phyloP scores from a whole-genome alignment of 2,888 invertebrate species.

The Pseudococcus longispinus region DNA sequence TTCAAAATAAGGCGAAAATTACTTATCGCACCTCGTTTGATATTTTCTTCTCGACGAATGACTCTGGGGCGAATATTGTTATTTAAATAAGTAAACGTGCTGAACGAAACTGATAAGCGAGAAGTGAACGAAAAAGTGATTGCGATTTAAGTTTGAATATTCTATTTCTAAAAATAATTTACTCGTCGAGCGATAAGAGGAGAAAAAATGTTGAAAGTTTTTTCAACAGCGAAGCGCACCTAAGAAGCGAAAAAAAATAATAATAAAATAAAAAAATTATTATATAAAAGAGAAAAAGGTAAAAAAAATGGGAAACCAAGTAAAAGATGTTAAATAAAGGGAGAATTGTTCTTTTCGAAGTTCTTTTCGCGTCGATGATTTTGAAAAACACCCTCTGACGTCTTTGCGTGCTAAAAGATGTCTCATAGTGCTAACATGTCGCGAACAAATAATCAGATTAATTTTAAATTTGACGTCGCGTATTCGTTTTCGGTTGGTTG shows the following conservation, averaged over 20 bases:
- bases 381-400: slow-evolving; percentile 54
- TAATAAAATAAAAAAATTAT: slow-evolving; percentile 35
- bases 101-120: slow-evolving; percentile 36
- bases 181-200: slow-evolving; percentile 16
- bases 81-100: slow-evolving; percentile 38
- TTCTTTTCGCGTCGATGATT: slow-evolving; percentile 55
- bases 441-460: slow-evolving; percentile 57
- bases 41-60: slow-evolving; percentile 23
- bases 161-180: slow-evolving; percentile 38
- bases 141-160: slow-evolving; percentile 22
- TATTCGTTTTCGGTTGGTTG: slow-evolving; percentile 55
- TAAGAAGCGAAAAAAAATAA: slow-evolving; percentile 12
- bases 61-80: slow-evolving; percentile 2
- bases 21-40: slow-evolving; percentile 29
- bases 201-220: slow-evolving; percentile 32
- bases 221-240: neutral
- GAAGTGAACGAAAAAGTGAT: slow-evolving; percentile 28
- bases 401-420: slow-evolving; percentile 49
- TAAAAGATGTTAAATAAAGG: slow-evolving; percentile 54
- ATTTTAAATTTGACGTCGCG: slow-evolving; percentile 57
- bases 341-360: slow-evolving; percentile 56
- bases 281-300: slow-evolving; percentile 42
- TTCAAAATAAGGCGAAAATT: neutral
- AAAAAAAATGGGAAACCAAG: slow-evolving; percentile 36
- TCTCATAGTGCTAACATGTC: slow-evolving; percentile 56